Evolutionary conservation across 2,888 invertebrate species (phyloP), one percentile per base, ranked within the genome.

Genomic region (Mythimna loreyi): DNA sequence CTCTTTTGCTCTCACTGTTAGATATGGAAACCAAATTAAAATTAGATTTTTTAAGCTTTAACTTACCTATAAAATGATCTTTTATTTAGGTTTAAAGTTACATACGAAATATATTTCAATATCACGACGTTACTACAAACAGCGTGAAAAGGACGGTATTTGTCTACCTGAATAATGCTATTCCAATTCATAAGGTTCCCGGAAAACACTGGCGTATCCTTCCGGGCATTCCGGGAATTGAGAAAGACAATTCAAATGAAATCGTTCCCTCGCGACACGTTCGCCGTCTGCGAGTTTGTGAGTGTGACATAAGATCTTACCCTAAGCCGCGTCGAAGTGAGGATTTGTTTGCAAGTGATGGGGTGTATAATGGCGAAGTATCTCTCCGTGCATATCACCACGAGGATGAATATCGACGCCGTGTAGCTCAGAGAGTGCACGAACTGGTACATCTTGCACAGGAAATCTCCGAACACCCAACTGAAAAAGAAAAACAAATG

Each of bases 391-490:
- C 98, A 98, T 77, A 98, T 98, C 59, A 98, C 98, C 45, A 99
- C 98, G 76, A 99, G 94, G 78, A 99, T 98, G 88, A 98, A 97
- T 85, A 98, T 98, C 23, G 99, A 98, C 2, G 98, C 98, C 2
- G 98, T 98, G 93, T 98, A 98, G 90, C 98, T 98, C 81, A 99
- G 94, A 19, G 98, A 98, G 91, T 98, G 98, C 25, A 98, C 97
- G 90, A 98, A 98, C 95, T 98, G 98, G 93, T 99, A 98, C 97
- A 98, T 97, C 91, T 98, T 98, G 94, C 99, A 99, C 78, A 99
- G 96, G 87, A 98, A 98, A 86, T 97, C 97, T 4, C 98, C 98
- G 78, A 98, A 97, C 66, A 97, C 97, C 98, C 98, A 98, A 86
- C 98, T 98, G 96, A 96, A 96, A 80, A 79, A n/a, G n/a, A n/a